phyloP scores from a whole-genome alignment of 2,797 vertebrate species.

The Limnodromus scolopaceus region DNA sequence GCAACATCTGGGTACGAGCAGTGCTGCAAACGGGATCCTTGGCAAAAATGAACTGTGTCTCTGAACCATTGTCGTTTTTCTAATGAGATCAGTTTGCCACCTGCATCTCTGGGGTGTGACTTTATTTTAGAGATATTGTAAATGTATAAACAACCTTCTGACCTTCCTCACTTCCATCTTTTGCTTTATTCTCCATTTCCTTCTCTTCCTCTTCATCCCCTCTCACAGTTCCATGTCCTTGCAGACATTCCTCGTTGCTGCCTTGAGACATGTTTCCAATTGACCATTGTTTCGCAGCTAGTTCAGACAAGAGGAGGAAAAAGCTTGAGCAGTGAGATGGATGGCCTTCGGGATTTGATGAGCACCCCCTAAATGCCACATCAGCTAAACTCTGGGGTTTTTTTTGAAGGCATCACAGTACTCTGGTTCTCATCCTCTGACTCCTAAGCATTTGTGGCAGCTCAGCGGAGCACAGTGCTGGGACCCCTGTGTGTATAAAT shows the following conservation, averaged over 20 bases:
- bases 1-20: background rate
- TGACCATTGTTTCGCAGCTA: background rate
- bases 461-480: background rate
- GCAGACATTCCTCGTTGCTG: background rate
- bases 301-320: background rate
- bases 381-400: background rate
- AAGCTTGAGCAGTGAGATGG: accelerated
- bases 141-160: constrained; percentile 15
- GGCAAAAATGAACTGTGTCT: background rate
- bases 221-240: background rate
- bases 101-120: background rate
- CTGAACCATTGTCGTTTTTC: constrained; percentile 23
- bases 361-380: background rate
- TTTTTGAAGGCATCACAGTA: background rate
- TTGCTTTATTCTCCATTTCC: constrained; percentile 47
- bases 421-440: background rate
- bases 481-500: background rate
- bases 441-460: background rate
- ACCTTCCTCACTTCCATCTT: constrained; percentile 50
- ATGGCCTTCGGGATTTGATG: background rate
- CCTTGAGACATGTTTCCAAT: background rate
- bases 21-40: constrained; percentile 22
- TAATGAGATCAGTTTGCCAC: constrained; percentile 42
- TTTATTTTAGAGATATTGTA: constrained; percentile 42
- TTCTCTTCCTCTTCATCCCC: constrained; percentile 16